Evolutionary conservation across 2,888 invertebrate genomes (phyloP).

Genomic region (Caenorhabditis sp.): DNA sequence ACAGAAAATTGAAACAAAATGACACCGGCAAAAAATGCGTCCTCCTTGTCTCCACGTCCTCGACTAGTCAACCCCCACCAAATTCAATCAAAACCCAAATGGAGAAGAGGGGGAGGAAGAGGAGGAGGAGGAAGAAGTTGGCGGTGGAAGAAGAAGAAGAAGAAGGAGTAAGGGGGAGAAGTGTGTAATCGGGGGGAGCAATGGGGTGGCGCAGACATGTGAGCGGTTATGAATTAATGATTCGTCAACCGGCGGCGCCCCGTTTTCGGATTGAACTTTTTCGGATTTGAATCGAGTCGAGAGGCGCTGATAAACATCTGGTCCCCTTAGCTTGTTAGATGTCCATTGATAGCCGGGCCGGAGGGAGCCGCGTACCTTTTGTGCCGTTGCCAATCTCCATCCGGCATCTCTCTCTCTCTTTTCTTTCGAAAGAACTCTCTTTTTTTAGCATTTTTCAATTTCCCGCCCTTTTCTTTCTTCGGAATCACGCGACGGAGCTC

Average conservation of each 20-base stretch:
- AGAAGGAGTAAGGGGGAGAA: slow-evolving; percentile 1
- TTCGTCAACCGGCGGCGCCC: slow-evolving; percentile 33
- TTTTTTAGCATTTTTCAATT: slow-evolving; percentile 31
- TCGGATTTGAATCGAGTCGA: slow-evolving; percentile 7
- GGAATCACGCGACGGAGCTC: slow-evolving; percentile 46
- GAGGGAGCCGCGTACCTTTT: slow-evolving; percentile 2
- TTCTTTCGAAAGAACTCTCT: slow-evolving; percentile 24
- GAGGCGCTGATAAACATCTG: slow-evolving; percentile 25
- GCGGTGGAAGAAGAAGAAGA: not conserved
- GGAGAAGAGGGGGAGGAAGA: not conserved
- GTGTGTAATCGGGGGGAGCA: slow-evolving; percentile 37
- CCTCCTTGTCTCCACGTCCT: too few species aligned
- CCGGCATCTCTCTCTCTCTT: slow-evolving; percentile 29
- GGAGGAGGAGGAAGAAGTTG: slow-evolving; percentile 21
- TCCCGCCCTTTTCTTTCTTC: slow-evolving; percentile 39
- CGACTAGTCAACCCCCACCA: slow-evolving; percentile 12
- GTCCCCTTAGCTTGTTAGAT: slow-evolving; percentile 25
- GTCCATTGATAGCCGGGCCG: slow-evolving; percentile 52
- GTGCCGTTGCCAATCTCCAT: slow-evolving; percentile 26
- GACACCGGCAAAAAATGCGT: too few species aligned
- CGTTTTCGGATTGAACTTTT: slow-evolving; percentile 53
- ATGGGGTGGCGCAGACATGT: slow-evolving; percentile 44
- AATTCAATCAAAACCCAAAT: slow-evolving; percentile 21
- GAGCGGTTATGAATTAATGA: slow-evolving; percentile 65
- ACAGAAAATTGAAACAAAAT: too few species aligned